A percentile compares a stretch with the other conserved stretches of the same genome.
Conservation (phyloP, 2,113 vertebrate genomes). For the Pachyramphus minor region DNA sequence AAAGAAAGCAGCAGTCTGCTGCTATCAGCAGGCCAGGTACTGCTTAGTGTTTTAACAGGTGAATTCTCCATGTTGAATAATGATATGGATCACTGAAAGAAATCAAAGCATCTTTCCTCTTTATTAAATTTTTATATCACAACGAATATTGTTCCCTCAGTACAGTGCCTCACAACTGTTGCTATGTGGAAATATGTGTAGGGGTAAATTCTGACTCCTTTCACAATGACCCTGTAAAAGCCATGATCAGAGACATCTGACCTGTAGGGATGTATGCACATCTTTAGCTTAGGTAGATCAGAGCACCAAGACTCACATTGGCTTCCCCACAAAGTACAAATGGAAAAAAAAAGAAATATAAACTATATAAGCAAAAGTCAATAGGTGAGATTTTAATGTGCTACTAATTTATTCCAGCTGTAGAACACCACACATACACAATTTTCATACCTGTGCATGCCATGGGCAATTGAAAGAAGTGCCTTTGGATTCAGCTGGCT, state of each 20-base stretch:
- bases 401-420: not conserved
- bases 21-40: not conserved
- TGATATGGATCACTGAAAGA: not conserved
- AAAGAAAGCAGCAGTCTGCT: not conserved
- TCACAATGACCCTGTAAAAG: not conserved
- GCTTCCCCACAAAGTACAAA: not conserved
- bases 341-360: not conserved
- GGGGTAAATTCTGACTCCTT: not conserved
- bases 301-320: not conserved
- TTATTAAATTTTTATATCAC: not conserved
- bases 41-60: not conserved
- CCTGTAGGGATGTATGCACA: accelerated
- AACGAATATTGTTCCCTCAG: not conserved
- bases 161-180: not conserved
- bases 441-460: not conserved
- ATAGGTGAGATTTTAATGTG: not conserved
- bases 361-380: not conserved
- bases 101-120: not conserved
- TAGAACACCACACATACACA: not conserved
- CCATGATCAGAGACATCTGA: not conserved
- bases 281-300: not conserved
- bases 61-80: not conserved
- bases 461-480: not conserved
- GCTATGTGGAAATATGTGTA: not conserved
- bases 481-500: not conserved